Base-by-base conservation (phyloP, 35 echinoderm and acorn worm genomes). In the Apostichopus californicus region DNA sequence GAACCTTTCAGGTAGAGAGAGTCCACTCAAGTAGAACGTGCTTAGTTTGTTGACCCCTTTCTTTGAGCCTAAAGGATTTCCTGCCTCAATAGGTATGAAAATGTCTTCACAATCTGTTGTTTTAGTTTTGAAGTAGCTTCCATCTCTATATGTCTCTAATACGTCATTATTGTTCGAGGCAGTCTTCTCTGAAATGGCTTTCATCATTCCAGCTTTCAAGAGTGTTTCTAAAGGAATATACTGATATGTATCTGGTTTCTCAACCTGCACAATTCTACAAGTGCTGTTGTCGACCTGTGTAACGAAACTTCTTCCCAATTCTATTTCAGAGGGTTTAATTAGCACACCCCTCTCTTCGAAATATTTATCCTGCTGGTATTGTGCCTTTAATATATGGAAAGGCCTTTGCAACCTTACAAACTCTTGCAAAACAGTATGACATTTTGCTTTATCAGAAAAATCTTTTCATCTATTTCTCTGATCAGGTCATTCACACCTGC, bases 41-140 rank as follows among this genome's bases (percentile, higher is more conserved):
- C 34, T 78, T 55, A 93, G 65, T 78, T 93, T 93, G 83, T 93
- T 78, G 24, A 78, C 83, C 56, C 92, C 82, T 66, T 77, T 93
- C 86, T 77, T 85, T 17, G 81, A 70, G 14, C 92, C 92, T 24
- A 93, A 55, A 13, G 92, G 83, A 87, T 87, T 88, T 61, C 82
- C 81, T 6, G 92, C 56, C 78, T 93, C 86, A 81, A 93, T 1
- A 56, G 89, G 89, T 21, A 89, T 93, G 22, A 66, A 54, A 90
- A 78, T 61, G 46, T 66, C 58, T 5, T 55, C 15, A 15, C 10
- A 73, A 58, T 25, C 52, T 79, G 55, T 78, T 93, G 75, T 25
- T 25, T 25, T 25, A 25, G 24, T 25, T 25, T 25, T 25, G 24
- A 25, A 25, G 24, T 25, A 25, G 24, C 24, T 25, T 25, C 24